Base-by-base conservation (phyloP, 2,797 vertebrate species). In the Hafferia zeledoni region DNA sequence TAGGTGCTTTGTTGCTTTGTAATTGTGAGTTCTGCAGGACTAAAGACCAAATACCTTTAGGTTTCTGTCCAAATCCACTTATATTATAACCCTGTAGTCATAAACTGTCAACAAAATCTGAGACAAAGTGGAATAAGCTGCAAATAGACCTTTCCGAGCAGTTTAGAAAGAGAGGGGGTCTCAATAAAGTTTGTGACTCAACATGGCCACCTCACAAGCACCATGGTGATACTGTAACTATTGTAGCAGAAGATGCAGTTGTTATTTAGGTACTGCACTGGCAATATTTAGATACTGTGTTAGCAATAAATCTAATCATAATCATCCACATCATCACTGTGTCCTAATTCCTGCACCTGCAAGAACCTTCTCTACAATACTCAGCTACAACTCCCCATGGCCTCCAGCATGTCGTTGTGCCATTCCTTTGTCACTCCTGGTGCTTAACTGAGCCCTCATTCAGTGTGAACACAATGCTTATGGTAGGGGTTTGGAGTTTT, bases 381-480 rank as follows among this genome's bases (percentile, higher is more conserved):
- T 44, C 22, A 44, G 61, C 30, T 31, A 12, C 41, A 44, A 10
- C 3, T 10, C 10, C 13, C 9, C 0, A 0, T 27, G 71, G 20
- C 22, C 11, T 1, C 55, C 65, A 88, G 37, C 70, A 27, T 17
- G 2, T 16, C 9, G 9, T 5, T 74, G 37, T 69, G 27, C 7
- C 11, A 14, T 50, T 68, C 30, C 19, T 76, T 63, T 77, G 30
- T 30, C 25, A 6, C 47, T 64, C 68, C 49, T 60, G 41, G 3
- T 23, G 27, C 31, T 65, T 46, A 18, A 10, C 35, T 55, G 41
- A 69, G 19, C 30, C 20, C 9, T 64, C 11, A 4, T 37, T 60
- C 50, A 31, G 13, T 22, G 17, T 18, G 11, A 63, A 53, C 53
- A 27, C 13, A n/a, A 24, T 17, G 8, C 2, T 61, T 76, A 27